These are phyloP conservation scores for Thalassarche chlororhynchos DNA, from an alignment of 2,113 vertebrate species.

Conservation along the genomic window DNA sequence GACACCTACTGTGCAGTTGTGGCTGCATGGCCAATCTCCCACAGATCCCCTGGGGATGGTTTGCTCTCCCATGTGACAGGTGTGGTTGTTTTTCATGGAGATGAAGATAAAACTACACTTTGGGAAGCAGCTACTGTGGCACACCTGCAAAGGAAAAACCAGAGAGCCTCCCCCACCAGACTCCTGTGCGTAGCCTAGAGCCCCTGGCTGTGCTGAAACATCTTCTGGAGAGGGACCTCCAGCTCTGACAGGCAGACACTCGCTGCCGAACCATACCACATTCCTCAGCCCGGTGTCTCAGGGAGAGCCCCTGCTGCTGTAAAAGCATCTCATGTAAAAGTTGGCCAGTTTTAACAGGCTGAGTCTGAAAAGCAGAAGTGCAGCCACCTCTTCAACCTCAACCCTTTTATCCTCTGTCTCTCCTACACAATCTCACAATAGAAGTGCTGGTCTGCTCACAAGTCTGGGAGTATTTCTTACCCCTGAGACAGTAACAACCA, in stretches of 20 bases:
- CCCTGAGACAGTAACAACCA: not conserved
- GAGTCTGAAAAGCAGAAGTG: not conserved
- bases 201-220: not conserved
- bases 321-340: not conserved
- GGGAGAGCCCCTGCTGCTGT: not conserved
- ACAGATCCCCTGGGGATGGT: not conserved
- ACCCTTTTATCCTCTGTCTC: not conserved
- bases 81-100: not conserved
- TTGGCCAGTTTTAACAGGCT: not conserved
- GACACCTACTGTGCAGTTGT: not conserved
- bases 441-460: not conserved
- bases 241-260: not conserved
- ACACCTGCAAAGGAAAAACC: not conserved
- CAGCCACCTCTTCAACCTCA: not conserved
- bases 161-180: not conserved
- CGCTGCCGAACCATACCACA: not conserved
- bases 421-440: not conserved
- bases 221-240: not conserved
- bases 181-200: no score
- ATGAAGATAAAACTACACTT: not conserved
- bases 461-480: not conserved
- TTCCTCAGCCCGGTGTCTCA: not conserved
- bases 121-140: not conserved
- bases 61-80: not conserved
- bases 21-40: not conserved